Evolutionary conservation across 1,140 invertebrate genomes (phyloP), one percentile per base, ranked within the genome.

Genomic region (Euura lappo): DNA sequence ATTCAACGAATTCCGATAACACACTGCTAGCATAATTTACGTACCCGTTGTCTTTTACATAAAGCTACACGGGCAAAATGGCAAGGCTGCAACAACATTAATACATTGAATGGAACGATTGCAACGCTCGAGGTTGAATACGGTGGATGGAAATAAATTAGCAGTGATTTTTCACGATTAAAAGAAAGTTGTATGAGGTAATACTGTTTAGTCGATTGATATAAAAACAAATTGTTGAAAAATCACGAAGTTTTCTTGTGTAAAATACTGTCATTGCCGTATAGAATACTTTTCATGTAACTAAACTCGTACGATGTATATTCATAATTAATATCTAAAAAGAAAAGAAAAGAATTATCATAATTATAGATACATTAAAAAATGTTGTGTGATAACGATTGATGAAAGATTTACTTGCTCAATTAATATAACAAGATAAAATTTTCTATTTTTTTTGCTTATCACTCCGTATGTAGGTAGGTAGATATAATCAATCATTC

Each of bases 301-400:
- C 51, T 8, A 60, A 60, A 60, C 51, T 60, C 51, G 51, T 60
- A 60, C 51, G 51, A 60, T n/a, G 13, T 60, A 60, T 60, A 60
- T n/a, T 11, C 13, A 60, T 60, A 60, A 60, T 60, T 11, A 11
- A 5, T n/a, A 4, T 60, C 51, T 60, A 60, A 60, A 8, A 60
- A 60, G 28, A 28, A 28, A 28, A 28, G 28, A 28, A 60, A 60
- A 60, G 10, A 60, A 60, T n/a, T 60, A 60, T 6, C 13, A n/a
- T 60, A 60, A 60, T 60, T 60, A 28, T 28, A 6, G 13, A 6
- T 51, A 60, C 10, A n/a, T 11, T 28, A 28, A 28, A 28, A 28
- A 28, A 0, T 28, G 28, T 28, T 28, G 28, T 28, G 28, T 28
- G 28, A 28, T 28, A 28, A 28, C 28, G 28, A 28, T 1, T 28